Base-by-base conservation (phyloP, 2,797 vertebrate genomes). In the Catharus ustulatus region DNA sequence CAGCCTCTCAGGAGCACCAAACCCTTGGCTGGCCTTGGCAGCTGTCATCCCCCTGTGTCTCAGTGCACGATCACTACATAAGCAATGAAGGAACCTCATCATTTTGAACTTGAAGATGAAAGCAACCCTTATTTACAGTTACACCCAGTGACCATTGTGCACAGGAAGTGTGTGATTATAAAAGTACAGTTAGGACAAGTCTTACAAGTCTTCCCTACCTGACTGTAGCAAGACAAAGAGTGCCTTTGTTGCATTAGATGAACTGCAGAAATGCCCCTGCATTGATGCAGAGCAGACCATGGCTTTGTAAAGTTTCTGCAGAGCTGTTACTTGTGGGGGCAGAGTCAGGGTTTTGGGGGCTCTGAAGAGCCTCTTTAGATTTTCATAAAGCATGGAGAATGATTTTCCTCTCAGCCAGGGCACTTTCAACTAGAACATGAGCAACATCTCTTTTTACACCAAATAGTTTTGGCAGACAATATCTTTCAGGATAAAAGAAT, bases 61-160 rank as follows among this genome's bases (percentile, higher is more conserved):
- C 84, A 17, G 45, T 22, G 49, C n/a, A 32, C 3, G 6, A 18
- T 40, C 67, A 13, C 73, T 23, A 13, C 32, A 43, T 8, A 48
- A 62, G 76, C 63, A 62, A 30, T 6, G 21, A 51, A 81, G 91
- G 84, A 74, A 82, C 61, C 78, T 64, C 19, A 5, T 66, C 18
- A 42, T 34, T 66, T 61, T 73, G 51, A 77, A 64, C 57, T 48
- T 38, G 20, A 58, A 40, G 84, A 74, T 73, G 42, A 93, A 90
- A 93, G 88, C 7, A 77, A 32, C 51, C 42, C 30, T 71, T 94
- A 72, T 87, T 94, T 94, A 90, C 86, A 79, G 88, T 89, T 82
- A 89, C 84, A 79, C 61, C 94, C 90, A 83, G 67, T 46, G 49
- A 49, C 59, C 38, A 26, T 6, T 74, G 77, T 95, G 80, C 48